Percentiles rank a stretch among this genome's conserved stretches.
Conservation (phyloP, 2,113 vertebrate genomes). For the Oceanodroma tethys region DNA sequence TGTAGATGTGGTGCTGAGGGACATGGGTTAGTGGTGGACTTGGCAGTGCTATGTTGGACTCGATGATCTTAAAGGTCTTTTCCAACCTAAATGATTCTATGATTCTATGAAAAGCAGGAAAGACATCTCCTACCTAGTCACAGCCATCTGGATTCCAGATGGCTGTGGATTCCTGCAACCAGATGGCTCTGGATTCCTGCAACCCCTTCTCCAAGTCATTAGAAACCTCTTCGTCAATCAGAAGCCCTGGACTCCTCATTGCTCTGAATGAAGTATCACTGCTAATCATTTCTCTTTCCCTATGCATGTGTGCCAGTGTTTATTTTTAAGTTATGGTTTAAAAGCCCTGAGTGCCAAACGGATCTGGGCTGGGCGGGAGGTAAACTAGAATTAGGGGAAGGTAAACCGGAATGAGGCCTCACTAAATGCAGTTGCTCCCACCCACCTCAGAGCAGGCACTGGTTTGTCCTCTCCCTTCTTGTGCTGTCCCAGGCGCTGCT, state of each 20-base stretch:
- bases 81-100: no score
- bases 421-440: neutral
- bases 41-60: no score
- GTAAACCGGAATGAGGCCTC: neutral
- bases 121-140: neutral
- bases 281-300: neutral
- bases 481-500: neutral
- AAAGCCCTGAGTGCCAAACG: neutral
- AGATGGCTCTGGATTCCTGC: no score
- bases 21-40: no score
- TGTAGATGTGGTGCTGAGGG: no score
- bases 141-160: accelerated
- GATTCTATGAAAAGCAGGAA: no score
- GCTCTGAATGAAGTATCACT: accelerated
- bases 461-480: neutral
- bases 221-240: neutral
- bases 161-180: neutral
- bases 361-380: neutral
- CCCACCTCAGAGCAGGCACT: neutral
- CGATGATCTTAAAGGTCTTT: no score
- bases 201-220: neutral
- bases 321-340: neutral
- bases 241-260: neutral
- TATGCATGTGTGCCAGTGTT: accelerated
- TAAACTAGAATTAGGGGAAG: neutral